Evolutionary conservation across 2,113 vertebrate species (phyloP).

Genomic region (Dipodomys merriami): DNA sequence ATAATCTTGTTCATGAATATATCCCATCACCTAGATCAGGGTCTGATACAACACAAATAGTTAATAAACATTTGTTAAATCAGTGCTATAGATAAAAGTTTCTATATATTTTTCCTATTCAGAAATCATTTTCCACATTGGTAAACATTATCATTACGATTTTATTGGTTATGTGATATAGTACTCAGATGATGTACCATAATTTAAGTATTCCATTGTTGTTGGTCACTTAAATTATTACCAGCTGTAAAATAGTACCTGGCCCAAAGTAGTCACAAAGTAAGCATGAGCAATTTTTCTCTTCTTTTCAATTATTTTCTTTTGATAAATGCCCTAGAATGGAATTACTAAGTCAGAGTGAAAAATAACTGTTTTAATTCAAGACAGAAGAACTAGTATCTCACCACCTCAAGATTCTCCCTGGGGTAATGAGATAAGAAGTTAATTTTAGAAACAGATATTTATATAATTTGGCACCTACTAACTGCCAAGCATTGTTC

Average conservation of each 20-base stretch:
- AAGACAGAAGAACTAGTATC: constrained; percentile 54
- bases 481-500: neutral
- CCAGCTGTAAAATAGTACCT: constrained; percentile 3
- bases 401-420: constrained; percentile 26
- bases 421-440: neutral
- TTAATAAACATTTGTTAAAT: neutral
- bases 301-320: constrained; percentile 64
- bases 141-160: neutral
- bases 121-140: neutral
- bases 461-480: constrained; percentile 33
- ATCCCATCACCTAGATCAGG: neutral
- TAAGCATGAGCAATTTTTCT: constrained; percentile 14
- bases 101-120: neutral
- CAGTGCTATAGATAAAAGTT: neutral
- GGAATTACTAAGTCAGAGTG: constrained; percentile 56
- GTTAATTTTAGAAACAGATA: constrained; percentile 48
- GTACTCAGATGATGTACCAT: neutral
- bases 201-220: neutral
- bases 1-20: neutral
- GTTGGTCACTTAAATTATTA: constrained; percentile 6
- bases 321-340: constrained; percentile 51
- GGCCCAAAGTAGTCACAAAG: neutral
- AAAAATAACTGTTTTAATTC: constrained; percentile 64
- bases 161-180: neutral
- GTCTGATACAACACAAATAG: neutral